Percentiles rank a stretch among this genome's conserved stretches.
Evolutionary conservation across 53 echinoderm and acorn worm species (phyloP).

Genomic region (Stichopus horrens): DNA sequence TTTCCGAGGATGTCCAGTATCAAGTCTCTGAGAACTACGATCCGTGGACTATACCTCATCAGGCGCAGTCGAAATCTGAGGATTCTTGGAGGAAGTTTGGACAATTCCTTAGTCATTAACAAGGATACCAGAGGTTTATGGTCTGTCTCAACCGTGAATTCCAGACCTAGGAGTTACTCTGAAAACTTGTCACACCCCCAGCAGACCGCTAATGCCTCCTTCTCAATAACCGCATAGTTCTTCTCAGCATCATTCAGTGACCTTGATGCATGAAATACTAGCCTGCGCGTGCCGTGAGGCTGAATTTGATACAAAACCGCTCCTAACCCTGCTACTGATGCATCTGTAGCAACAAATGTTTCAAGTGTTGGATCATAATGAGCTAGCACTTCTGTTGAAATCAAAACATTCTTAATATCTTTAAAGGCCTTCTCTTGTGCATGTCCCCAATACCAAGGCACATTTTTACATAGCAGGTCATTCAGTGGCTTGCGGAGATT

Average conservation of each 20-base stretch:
- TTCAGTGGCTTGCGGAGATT: conserved; percentile 45
- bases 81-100: conserved; percentile 42
- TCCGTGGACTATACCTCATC: conserved; percentile 25
- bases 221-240: not conserved
- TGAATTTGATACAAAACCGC: conserved; percentile 53
- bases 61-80: conserved; percentile 48
- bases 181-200: not conserved
- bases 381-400: conserved; percentile 28
- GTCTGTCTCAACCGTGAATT: conserved; percentile 52
- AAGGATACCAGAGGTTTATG: conserved; percentile 49
- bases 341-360: conserved; percentile 49
- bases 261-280: conserved; percentile 61
- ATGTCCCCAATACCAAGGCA: conserved; percentile 52
- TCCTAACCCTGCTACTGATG: conserved; percentile 51
- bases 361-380: conserved; percentile 51
- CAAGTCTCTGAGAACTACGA: conserved; percentile 50
- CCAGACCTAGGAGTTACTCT: conserved; percentile 46
- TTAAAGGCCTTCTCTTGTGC: conserved; percentile 42
- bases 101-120: conserved; percentile 27
- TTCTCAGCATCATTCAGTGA: conserved; percentile 52
- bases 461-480: conserved; percentile 59
- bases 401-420: conserved; percentile 17
- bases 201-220: not conserved
- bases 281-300: conserved; percentile 57
- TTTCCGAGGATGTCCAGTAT: conserved; percentile 37